Base-by-base conservation (phyloP, 37 sponge, comb jelly and placozoan genomes). In the Chondrilla cf. caribensis region DNA sequence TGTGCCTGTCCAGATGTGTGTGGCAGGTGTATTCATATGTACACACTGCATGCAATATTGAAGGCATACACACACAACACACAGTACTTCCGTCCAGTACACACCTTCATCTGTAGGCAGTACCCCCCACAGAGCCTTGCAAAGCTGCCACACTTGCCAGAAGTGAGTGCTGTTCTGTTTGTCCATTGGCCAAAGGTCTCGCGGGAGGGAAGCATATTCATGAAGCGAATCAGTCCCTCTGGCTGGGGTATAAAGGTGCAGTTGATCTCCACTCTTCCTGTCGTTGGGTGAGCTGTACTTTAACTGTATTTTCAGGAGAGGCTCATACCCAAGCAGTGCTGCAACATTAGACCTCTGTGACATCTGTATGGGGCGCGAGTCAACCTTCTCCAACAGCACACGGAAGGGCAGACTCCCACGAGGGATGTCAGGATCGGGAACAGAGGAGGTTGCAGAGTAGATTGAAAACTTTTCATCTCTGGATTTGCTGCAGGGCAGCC, bases 101-200 rank as follows among this genome's bases (percentile, higher is more conserved):
- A 1, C 24, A 73, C 76, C 76, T 73, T 73, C 76, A 4, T 84
- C 79, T 19, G 8, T 35, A 5, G 86, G 40, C 31, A 86, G 83
- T 43, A 79, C 59, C 18, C 91, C 94, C 94, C 94, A 93, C 0
- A 93, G 85, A 58, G 89, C 88, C 38, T 57, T 64, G 15, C 78
- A 81, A 29, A 93, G 70, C 77, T 84, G 43, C 75, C 86, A 86
- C 15, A 84, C 85, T 24, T 77, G 38, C 66, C 54, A 54, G 55
- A 60, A 58, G 40, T 84, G 60, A 22, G 38, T 58, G 81, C 81
- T 58, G 62, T 29, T 40, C 38, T 37, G 62, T 11, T 17, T 58
- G 81, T 80, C 81, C 6, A 39, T 80, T 59, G 81, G 81, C 60
- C 81, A 80, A 39, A 80, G 57, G 41, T 77, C 58, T 0, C 66